phyloP scores from a whole-genome alignment of 2,888 invertebrate species.

The Drosophila limbata region DNA sequence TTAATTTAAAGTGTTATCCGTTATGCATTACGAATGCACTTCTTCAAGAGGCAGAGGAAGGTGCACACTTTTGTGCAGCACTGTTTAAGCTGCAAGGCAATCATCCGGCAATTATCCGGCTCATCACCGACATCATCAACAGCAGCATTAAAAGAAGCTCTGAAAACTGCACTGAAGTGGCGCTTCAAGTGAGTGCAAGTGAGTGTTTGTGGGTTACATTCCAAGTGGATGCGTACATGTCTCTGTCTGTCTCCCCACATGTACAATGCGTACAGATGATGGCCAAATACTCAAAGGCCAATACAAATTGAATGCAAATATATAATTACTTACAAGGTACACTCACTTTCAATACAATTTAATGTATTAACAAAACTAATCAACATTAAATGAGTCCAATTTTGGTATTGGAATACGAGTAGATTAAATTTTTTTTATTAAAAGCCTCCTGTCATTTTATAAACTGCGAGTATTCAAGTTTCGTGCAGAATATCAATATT shows the following conservation, averaged over 20 bases:
- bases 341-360: neutral
- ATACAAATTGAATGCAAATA: neutral
- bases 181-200: constrained; percentile 34
- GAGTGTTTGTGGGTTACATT: constrained; percentile 45
- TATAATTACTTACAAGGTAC: neutral
- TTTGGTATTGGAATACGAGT: neutral
- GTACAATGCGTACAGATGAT: neutral
- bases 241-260: neutral
- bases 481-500: neutral
- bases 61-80: constrained; percentile 29
- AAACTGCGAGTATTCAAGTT: neutral
- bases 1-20: neutral
- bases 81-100: constrained; percentile 30
- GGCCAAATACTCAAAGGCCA: neutral
- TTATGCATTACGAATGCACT: constrained; percentile 2
- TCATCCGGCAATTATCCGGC: constrained; percentile 44
- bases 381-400: neutral
- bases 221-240: constrained; percentile 19
- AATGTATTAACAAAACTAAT: neutral
- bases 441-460: fast-evolving
- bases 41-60: neutral
- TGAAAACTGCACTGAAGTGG: constrained; percentile 30
- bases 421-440: neutral
- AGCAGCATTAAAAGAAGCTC: constrained; percentile 1
- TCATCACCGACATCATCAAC: constrained; percentile 24